phyloP scores from a whole-genome alignment of 2,113 vertebrate species.

The Polyodon spathula region DNA sequence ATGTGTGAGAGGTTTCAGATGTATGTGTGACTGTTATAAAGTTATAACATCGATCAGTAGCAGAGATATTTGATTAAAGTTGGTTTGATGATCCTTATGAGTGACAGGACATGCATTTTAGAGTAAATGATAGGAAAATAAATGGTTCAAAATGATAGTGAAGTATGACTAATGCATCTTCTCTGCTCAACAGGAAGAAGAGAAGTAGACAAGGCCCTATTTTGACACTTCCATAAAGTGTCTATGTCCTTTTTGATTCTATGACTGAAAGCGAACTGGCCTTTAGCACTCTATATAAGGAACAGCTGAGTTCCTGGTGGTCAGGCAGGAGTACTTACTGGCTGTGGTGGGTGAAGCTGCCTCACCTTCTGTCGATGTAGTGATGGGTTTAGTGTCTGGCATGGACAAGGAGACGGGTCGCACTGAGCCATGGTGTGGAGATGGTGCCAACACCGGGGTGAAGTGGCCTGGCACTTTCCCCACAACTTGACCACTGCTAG shows the following conservation, averaged over 20 bases:
- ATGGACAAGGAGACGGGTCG: conserved; percentile 91
- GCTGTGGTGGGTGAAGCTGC: conserved; percentile 50
- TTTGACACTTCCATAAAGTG: neutral
- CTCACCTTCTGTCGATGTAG: conserved; percentile 98
- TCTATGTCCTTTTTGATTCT: neutral
- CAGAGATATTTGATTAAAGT: no score
- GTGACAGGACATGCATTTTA: no score
- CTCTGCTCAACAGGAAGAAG: no score
- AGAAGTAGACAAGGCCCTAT: no score
- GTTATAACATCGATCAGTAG: no score
- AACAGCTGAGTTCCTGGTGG: neutral
- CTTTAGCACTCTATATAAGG: neutral
- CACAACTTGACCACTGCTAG: conserved; percentile 94
- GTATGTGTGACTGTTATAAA: no score
- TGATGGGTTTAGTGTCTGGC: conserved; percentile 98
- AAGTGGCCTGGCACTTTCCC: conserved; percentile 97
- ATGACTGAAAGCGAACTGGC: neutral
- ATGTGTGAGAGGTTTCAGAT: no score
- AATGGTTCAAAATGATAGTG: no score
- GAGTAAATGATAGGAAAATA: no score
- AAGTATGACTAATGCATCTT: no score
- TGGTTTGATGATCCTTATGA: no score
- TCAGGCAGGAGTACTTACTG: conserved; percentile 50
- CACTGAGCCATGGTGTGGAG: conserved; percentile 91
- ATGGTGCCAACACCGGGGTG: conserved; percentile 94